Evolutionary conservation across 2,888 invertebrate genomes (phyloP).

Genomic region (Lithophane leautieri): DNA sequence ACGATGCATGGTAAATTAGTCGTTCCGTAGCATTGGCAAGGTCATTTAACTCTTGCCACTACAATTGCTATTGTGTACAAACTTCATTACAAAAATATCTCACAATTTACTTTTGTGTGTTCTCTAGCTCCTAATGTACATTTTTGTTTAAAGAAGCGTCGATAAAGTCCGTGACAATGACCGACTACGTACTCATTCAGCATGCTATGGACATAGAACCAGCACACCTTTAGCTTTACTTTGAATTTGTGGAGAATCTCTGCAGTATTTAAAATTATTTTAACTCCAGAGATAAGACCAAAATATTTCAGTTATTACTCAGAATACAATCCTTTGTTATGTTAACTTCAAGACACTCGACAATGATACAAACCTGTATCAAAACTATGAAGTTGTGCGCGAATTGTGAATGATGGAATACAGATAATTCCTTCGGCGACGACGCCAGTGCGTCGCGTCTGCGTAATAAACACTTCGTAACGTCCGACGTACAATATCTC

Average conservation of each 20-base stretch:
- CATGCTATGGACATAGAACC: conserved; percentile 27
- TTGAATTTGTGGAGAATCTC: conserved; percentile 28
- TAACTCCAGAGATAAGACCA: conserved; percentile 28
- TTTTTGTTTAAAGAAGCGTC: conserved; percentile 36
- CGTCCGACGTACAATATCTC: conserved; percentile 74
- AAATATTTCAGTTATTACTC: conserved; percentile 29
- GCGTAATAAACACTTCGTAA: conserved; percentile 80
- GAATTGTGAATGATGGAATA: conserved; percentile 59
- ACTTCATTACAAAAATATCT: conserved; percentile 60
- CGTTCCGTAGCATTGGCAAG: conserved; percentile 78
- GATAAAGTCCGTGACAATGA: conserved; percentile 47
- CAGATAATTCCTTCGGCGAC: conserved; percentile 60
- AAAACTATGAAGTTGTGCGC: conserved; percentile 46
- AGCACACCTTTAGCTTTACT: conserved; percentile 18
- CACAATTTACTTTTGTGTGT: conserved; percentile 42
- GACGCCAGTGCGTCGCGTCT: conserved; percentile 79
- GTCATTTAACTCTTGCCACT: conserved; percentile 75
- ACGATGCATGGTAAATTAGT: conserved; percentile 79
- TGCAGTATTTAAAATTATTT: conserved; percentile 32
- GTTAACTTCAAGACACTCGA: conserved; percentile 43
- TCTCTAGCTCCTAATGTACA: conserved; percentile 25
- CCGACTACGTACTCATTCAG: conserved; percentile 38
- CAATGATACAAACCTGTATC: conserved; percentile 41
- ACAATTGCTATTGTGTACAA: conserved; percentile 63
- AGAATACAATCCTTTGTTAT: conserved; percentile 47